phyloP scores from a whole-genome alignment of 2,888 invertebrate species.

The Campoplex capitator region DNA sequence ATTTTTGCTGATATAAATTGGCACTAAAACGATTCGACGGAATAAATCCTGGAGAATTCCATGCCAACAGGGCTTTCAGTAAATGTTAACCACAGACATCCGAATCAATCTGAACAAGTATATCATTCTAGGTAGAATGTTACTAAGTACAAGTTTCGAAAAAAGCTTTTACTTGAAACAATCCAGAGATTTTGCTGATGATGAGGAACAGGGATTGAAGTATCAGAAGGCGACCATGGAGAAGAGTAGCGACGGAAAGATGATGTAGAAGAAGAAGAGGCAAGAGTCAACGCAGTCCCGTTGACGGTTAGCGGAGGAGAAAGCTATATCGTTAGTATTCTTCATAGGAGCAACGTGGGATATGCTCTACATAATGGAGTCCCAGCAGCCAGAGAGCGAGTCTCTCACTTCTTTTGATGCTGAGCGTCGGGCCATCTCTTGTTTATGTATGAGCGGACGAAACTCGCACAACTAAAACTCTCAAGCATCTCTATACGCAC shows the following conservation, averaged over 20 bases:
- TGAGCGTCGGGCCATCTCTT: conserved; percentile 82
- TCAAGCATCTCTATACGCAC: conserved; percentile 27
- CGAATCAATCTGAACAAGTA: neutral
- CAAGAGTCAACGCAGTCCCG: conserved; percentile 44
- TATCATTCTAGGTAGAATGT: neutral
- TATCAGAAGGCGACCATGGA: conserved; percentile 4
- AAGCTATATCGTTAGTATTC: conserved; percentile 84
- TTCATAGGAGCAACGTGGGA: conserved; percentile 83
- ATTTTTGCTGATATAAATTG: neutral
- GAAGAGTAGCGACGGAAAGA: conserved; percentile 29
- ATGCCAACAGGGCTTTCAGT: neutral
- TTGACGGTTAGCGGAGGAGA: conserved; percentile 74
- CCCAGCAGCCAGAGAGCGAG: conserved; percentile 75
- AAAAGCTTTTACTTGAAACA: neutral
- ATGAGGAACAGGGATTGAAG: conserved; percentile 6
- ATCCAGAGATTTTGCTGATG: neutral
- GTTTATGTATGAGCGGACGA: conserved; percentile 84
- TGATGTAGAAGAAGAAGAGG: conserved; percentile 44
- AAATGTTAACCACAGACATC: neutral
- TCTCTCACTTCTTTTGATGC: conserved; percentile 83
- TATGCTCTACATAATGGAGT: conserved; percentile 85
- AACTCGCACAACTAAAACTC: conserved; percentile 73
- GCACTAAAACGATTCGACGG: neutral
- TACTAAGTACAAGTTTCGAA: neutral
- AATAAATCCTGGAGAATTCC: neutral